Conservation (phyloP, 2,888 invertebrate genomes). For the Dione juno region DNA sequence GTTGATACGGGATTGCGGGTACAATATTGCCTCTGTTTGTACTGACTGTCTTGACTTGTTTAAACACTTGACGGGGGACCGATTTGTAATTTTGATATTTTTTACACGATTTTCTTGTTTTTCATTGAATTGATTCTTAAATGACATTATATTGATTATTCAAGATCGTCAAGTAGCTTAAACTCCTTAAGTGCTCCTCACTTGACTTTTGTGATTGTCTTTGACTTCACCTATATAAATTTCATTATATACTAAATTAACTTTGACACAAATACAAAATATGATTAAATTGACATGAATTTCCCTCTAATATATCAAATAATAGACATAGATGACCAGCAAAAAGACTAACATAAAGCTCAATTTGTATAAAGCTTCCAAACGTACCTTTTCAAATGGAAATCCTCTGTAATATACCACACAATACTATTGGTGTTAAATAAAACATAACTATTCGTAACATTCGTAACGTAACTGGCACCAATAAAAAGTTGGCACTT, state of each 20-base stretch:
- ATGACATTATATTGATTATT: no score
- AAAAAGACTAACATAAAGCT: constrained; percentile 29
- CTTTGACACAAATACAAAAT: no score
- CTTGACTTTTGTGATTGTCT: no score
- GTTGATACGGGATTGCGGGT: constrained; percentile 79
- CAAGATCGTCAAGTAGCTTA: no score
- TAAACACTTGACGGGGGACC: constrained; percentile 56
- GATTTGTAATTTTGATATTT: constrained; percentile 53
- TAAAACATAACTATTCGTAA: constrained; percentile 71
- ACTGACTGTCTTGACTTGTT: constrained; percentile 56
- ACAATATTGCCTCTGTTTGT: constrained; percentile 75
- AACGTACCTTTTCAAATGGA: constrained; percentile 37
- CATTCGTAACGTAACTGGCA: constrained; percentile 60
- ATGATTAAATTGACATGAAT: no score
- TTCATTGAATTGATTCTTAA: constrained; percentile 14
- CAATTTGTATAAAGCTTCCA: constrained; percentile 31
- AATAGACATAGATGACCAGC: constrained; percentile 20
- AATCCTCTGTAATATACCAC: constrained; percentile 56
- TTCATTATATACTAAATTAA: no score
- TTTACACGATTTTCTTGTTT: constrained; percentile 34
- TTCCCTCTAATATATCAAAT: not conserved
- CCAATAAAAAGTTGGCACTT: constrained; percentile 72
- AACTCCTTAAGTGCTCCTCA: no score
- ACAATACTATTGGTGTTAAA: constrained; percentile 75
- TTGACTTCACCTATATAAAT: no score